These are phyloP conservation scores for Apocrypta bakeri DNA, from an alignment of 1,140 invertebrate genomes.

Conservation along the genomic window DNA sequence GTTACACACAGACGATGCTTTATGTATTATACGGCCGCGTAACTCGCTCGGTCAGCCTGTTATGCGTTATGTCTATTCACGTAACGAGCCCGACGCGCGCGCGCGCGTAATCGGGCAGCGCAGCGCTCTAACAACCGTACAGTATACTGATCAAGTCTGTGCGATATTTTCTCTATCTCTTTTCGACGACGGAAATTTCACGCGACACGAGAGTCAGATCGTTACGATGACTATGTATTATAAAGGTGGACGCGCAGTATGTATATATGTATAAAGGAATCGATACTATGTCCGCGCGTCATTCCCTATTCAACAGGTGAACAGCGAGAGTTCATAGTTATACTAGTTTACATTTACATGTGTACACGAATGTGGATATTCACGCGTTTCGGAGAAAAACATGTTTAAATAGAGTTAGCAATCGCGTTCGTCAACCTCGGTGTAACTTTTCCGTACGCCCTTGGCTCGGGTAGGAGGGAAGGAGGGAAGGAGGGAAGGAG, in stretches of 20 bases:
- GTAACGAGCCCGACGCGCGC: slow-evolving; percentile 40
- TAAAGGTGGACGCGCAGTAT: no score
- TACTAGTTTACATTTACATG: no score
- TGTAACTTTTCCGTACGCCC: neutral
- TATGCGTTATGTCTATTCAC: slow-evolving; percentile 42
- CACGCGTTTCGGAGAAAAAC: no score
- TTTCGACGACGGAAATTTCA: slow-evolving; percentile 32
- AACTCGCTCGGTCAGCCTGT: slow-evolving; percentile 23
- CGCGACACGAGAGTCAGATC: neutral
- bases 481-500: neutral
- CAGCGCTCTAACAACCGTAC: neutral
- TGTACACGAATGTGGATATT: no score
- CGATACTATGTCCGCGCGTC: neutral
- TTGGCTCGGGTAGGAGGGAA: neutral
- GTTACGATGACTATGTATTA: neutral
- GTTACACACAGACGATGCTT: slow-evolving; percentile 40
- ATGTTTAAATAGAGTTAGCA: no score
- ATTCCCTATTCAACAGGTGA: slow-evolving; percentile 3
- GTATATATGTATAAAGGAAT: no score
- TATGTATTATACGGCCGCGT: slow-evolving; percentile 57
- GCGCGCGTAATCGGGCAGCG: slow-evolving; percentile 40
- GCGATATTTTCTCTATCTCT: no score
- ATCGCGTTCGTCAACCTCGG: slow-evolving; percentile 6
- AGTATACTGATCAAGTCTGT: no score
- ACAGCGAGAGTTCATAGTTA: no score